phyloP scores from a whole-genome alignment of 2,888 invertebrate genomes.

The Drosophila kuntzei region DNA sequence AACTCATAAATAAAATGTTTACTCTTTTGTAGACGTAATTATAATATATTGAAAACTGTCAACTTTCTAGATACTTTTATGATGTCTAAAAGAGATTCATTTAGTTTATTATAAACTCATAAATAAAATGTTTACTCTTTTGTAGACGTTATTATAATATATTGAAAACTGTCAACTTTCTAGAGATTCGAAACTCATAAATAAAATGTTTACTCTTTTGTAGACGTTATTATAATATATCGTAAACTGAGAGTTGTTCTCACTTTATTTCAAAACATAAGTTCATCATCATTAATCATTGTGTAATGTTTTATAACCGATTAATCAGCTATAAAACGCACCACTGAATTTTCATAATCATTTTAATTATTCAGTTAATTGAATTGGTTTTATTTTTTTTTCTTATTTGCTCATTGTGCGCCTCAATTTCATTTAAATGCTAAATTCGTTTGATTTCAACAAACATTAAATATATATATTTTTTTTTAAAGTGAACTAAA shows the following conservation, averaged over 20 bases:
- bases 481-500: slow-evolving; percentile 28
- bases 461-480: slow-evolving; percentile 24
- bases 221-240: too few relatives aligned
- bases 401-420: slow-evolving; percentile 64
- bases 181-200: too few relatives aligned
- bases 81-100: too few relatives aligned
- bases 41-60: too few relatives aligned
- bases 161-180: background rate
- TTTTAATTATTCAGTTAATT: slow-evolving; percentile 32
- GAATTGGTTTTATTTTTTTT: slow-evolving; percentile 26
- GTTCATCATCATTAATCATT: slow-evolving; percentile 24
- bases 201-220: too few relatives aligned
- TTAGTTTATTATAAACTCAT: too few relatives aligned
- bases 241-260: slow-evolving; percentile 50
- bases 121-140: too few relatives aligned
- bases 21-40: slow-evolving; percentile 52
- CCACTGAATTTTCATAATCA: slow-evolving; percentile 55
- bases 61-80: too few relatives aligned
- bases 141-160: too few relatives aligned
- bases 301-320: slow-evolving; percentile 70
- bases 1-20: slow-evolving; percentile 46
- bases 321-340: slow-evolving; percentile 74
- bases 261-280: slow-evolving; percentile 61
- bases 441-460: slow-evolving; percentile 46
- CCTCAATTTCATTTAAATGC: slow-evolving; percentile 69